phyloP scores from a whole-genome alignment of 2,113 vertebrate species.

The Ictidomys tridecemlineatus region DNA sequence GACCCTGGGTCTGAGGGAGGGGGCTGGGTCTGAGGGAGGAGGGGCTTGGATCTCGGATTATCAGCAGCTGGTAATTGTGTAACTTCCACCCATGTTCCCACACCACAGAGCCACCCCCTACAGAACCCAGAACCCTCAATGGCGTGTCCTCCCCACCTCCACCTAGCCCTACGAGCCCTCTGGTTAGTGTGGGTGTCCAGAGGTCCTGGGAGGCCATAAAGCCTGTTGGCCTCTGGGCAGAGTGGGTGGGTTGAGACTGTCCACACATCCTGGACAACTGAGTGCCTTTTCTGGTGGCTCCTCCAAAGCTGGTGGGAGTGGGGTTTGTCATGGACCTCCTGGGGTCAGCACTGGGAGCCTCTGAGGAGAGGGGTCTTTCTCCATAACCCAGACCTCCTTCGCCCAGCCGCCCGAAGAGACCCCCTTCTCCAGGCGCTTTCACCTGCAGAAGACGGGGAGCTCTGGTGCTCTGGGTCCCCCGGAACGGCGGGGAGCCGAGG shows the following conservation, averaged over 20 bases:
- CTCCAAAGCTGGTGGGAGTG: background rate
- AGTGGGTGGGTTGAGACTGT: background rate
- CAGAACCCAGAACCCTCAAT: conserved; percentile 74
- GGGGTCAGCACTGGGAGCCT: background rate
- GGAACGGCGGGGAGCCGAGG: background rate
- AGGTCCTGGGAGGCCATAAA: background rate
- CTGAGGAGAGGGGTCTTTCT: background rate
- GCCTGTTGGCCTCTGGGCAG: no score
- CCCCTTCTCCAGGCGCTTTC: conserved; percentile 70
- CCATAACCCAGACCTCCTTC: background rate
- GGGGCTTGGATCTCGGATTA: background rate
- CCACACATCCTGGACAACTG: background rate
- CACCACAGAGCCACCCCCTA: background rate
- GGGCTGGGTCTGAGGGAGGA: background rate
- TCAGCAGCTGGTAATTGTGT: background rate
- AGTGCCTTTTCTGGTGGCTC: background rate
- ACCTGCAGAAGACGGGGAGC: conserved; percentile 86
- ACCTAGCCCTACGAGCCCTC: background rate
- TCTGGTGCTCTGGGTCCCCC: conserved; percentile 76
- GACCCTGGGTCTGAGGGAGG: background rate
- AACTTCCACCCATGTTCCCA: background rate
- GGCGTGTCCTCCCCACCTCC: conserved; percentile 62
- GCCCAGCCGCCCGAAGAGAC: background rate
- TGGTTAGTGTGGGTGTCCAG: background rate
- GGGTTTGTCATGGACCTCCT: background rate